phyloP scores from a whole-genome alignment of 2,888 invertebrate genomes.

The Agonopterix heracliana region DNA sequence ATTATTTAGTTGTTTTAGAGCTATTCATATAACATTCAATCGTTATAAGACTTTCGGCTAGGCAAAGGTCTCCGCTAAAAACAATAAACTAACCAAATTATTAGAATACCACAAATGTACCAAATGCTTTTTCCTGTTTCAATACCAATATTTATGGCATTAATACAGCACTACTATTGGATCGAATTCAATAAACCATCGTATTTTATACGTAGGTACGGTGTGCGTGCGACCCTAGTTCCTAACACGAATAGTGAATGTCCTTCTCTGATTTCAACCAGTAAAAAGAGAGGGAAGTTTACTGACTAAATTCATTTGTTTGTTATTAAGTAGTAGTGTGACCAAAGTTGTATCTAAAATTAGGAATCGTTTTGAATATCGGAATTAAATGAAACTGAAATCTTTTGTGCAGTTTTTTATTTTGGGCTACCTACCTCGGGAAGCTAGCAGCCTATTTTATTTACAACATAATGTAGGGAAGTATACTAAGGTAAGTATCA shows the following conservation, averaged over 20 bases:
- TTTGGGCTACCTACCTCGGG: neutral
- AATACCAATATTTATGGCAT: constrained; percentile 25
- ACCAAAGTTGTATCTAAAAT: neutral
- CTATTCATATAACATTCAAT: too few relatives aligned
- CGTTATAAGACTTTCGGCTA: too few relatives aligned
- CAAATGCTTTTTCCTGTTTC: constrained; percentile 12
- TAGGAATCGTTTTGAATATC: neutral
- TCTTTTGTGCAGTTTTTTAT: neutral
- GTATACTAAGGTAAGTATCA: too few relatives aligned
- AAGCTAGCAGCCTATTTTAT: too few relatives aligned
- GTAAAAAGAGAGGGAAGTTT: constrained; percentile 33
- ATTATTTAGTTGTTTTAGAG: too few relatives aligned
- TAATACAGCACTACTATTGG: constrained; percentile 19
- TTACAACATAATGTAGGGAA: too few relatives aligned
- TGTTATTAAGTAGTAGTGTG: constrained; percentile 34
- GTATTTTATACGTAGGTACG: constrained; percentile 15
- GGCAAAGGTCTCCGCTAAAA: too few relatives aligned
- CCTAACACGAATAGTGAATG: constrained; percentile 16
- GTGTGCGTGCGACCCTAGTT: constrained; percentile 19
- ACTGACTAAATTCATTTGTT: constrained; percentile 50
- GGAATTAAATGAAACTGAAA: neutral
- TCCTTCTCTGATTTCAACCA: constrained; percentile 10
- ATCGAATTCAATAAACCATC: constrained; percentile 47
- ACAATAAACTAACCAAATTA: too few relatives aligned
- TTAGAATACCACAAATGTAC: too few relatives aligned